phyloP scores from a whole-genome alignment of 2,797 vertebrate genomes.

The Dermochelys coriacea region DNA sequence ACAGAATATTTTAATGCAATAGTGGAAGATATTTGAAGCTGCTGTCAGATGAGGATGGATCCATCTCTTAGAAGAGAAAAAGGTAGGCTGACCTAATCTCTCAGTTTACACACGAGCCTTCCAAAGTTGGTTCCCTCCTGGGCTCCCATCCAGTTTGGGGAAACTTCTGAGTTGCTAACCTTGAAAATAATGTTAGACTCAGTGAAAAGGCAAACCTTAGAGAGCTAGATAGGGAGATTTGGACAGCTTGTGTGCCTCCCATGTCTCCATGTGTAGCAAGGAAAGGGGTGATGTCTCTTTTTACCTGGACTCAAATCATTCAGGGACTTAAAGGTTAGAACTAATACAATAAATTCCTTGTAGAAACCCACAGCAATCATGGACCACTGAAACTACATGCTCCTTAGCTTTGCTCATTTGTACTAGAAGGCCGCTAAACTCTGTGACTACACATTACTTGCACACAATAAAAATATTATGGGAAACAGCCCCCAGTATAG shows the following conservation, averaged over 20 bases:
- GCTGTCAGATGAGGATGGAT: neutral
- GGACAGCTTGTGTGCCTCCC: neutral
- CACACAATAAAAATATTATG: neutral
- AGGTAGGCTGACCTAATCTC: neutral
- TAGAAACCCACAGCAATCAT: neutral
- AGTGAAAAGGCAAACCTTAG: neutral
- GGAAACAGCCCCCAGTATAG: neutral
- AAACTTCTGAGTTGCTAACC: neutral
- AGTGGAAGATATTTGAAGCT: neutral
- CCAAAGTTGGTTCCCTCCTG: neutral
- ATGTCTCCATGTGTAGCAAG: neutral
- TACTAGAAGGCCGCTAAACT: neutral
- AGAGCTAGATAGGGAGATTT: neutral
- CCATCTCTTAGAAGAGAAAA: neutral
- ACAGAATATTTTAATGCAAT: constrained; percentile 3
- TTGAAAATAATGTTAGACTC: neutral
- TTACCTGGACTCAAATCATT: neutral
- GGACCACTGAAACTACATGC: neutral
- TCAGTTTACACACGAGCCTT: neutral
- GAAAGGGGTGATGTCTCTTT: neutral
- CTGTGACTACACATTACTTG: neutral
- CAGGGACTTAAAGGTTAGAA: neutral
- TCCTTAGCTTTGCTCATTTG: neutral
- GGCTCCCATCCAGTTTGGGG: neutral
- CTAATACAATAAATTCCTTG: neutral